phyloP scores from a whole-genome alignment of 2,888 invertebrate genomes.

The Leptopilina myrica region DNA sequence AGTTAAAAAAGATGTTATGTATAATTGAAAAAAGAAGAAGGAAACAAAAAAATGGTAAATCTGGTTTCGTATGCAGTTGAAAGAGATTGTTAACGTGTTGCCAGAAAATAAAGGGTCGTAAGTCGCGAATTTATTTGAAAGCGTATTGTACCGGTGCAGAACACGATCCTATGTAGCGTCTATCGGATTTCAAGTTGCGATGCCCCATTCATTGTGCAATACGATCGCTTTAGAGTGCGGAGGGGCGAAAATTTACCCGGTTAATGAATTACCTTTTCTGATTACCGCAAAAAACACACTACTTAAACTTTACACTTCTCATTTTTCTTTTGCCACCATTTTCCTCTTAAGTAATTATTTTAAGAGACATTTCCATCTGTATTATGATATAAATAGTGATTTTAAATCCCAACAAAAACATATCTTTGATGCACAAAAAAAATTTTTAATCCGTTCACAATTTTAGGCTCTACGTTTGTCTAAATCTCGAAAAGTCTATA shows the following conservation, averaged over 20 bases:
- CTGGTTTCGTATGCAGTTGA: conserved; percentile 28
- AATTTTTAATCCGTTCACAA: too few species aligned
- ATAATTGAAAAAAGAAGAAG: not conserved
- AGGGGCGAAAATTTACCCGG: not conserved
- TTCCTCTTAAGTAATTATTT: too few species aligned
- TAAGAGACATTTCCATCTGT: too few species aligned
- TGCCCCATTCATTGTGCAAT: conserved; percentile 37
- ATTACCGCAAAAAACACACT: not conserved
- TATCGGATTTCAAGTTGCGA: conserved; percentile 39
- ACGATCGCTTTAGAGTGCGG: conserved; percentile 5
- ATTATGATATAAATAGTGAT: too few species aligned
- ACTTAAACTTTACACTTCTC: not conserved
- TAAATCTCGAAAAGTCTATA: too few species aligned
- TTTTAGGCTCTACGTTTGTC: too few species aligned
- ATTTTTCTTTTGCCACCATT: too few species aligned
- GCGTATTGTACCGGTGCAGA: conserved; percentile 24
- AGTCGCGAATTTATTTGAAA: conserved; percentile 34
- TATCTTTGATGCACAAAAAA: too few species aligned
- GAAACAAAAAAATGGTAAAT: not conserved
- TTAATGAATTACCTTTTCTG: conserved; percentile 15
- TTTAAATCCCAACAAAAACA: too few species aligned
- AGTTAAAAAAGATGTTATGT: not conserved
- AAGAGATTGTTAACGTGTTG: conserved; percentile 37
- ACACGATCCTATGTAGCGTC: conserved; percentile 31
- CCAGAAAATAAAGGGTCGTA: conserved; percentile 35